A percentile compares a stretch with the other conserved stretches of the same genome.
These are phyloP conservation scores for Eupithecia centaureata DNA, from an alignment of 2,888 invertebrate species.

Conservation along the genomic window DNA sequence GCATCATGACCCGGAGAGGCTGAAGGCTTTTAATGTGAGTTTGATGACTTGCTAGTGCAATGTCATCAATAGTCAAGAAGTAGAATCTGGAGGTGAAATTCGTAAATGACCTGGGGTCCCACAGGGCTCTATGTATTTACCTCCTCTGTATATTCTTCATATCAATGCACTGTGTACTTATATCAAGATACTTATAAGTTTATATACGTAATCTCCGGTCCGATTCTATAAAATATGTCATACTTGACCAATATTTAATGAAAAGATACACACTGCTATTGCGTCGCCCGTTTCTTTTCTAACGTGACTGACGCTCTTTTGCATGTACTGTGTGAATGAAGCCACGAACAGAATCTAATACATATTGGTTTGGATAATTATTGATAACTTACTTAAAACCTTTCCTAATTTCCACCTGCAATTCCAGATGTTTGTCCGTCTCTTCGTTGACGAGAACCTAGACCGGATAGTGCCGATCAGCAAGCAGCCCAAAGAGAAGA, in stretches of 20 bases:
- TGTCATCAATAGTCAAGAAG: background rate
- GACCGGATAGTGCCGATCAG: slow-evolving; percentile 98
- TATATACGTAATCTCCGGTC: background rate
- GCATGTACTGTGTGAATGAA: background rate
- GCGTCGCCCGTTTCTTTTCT: background rate
- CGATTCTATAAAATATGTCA: background rate
- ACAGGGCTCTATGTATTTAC: background rate
- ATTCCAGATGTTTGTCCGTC: slow-evolving; percentile 96
- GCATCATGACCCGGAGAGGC: slow-evolving; percentile 94
- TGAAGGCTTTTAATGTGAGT: slow-evolving; percentile 97
- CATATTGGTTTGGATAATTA: too few relatives aligned
- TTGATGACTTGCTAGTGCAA: background rate
- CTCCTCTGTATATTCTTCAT: background rate
- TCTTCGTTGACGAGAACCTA: slow-evolving; percentile 98
- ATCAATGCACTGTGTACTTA: background rate
- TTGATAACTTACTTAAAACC: background rate
- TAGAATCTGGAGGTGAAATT: background rate
- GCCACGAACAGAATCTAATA: background rate
- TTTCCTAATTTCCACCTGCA: background rate
- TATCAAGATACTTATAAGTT: background rate
- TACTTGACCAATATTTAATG: background rate
- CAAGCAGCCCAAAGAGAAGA: slow-evolving; percentile 98
- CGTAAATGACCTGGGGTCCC: background rate
- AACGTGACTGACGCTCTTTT: background rate
- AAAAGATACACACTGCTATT: background rate